Percentiles rank a stretch among this genome's conserved stretches.
Conservation (phyloP, 2,113 vertebrate species). For the Gallinago media region DNA sequence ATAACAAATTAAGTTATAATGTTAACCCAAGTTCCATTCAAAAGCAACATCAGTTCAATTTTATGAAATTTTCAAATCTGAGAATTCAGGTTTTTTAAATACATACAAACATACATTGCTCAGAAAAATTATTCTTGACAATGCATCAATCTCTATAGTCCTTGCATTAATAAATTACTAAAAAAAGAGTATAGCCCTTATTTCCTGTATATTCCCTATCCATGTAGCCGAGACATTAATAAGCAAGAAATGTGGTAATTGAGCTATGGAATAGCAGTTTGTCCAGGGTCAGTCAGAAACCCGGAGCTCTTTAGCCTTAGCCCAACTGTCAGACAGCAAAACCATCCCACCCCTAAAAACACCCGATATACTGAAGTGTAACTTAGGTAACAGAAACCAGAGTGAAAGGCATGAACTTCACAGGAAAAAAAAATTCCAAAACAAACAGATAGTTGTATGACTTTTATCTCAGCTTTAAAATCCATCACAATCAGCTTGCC, state of each 20-base stretch:
- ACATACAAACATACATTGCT: not conserved
- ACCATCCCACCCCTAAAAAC: not conserved
- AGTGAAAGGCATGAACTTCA: not conserved
- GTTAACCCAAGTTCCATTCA: not conserved
- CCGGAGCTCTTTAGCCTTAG: not conserved
- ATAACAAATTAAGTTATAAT: not conserved
- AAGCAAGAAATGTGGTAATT: not conserved
- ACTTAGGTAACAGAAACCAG: not conserved
- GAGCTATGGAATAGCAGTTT: not conserved
- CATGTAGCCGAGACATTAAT: not conserved
- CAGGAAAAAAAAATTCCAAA: rapidly evolving
- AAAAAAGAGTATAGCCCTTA: not conserved
- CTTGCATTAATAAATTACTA: not conserved
- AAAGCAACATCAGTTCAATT: not conserved
- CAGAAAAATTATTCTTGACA: not conserved
- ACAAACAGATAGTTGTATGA: not conserved
- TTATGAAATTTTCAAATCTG: not conserved
- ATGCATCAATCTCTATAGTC: not conserved
- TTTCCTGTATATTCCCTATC: not conserved
- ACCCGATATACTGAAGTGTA: not conserved
- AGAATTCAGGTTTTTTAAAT: not conserved
- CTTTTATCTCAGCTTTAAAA: not conserved
- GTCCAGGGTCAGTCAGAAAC: not conserved
- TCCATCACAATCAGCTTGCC: not conserved
- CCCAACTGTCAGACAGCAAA: not conserved